phyloP scores from a whole-genome alignment of 2,113 vertebrate species.

The Chitala chitala region DNA sequence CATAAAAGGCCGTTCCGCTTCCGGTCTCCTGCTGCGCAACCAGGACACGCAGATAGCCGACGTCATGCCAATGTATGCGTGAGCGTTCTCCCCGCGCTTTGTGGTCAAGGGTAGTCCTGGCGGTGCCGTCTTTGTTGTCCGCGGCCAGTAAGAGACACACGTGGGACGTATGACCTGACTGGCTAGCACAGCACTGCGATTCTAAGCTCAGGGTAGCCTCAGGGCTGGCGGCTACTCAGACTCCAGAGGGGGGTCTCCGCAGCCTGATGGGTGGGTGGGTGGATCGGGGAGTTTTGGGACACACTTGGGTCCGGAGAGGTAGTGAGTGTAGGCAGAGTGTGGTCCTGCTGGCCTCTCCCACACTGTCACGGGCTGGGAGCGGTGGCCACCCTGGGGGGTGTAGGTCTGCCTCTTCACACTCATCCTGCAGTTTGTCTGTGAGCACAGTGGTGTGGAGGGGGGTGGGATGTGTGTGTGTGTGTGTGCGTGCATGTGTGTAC shows the following conservation, averaged over 20 bases:
- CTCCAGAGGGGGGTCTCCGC: neutral
- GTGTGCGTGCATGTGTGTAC: constrained; percentile 16
- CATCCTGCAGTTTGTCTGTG: no score
- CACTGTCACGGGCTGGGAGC: no score
- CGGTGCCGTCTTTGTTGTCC: no score
- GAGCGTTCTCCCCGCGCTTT: neutral
- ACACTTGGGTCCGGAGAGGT: no score
- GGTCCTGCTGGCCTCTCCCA: no score
- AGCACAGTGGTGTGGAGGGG: neutral
- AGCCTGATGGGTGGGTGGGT: neutral
- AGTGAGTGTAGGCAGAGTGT: no score
- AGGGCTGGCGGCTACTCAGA: neutral
- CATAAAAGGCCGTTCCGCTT: constrained; percentile 25
- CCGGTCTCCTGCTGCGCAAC: neutral
- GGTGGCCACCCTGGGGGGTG: no score
- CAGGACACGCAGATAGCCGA: neutral
- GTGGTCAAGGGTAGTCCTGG: neutral
- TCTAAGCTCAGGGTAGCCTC: no score
- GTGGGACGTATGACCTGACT: neutral
- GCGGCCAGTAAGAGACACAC: no score
- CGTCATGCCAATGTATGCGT: neutral
- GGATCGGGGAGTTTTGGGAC: neutral
- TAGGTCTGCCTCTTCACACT: no score
- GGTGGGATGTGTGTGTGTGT: constrained; percentile 10
- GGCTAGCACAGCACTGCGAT: neutral